A percentile compares a stretch with the other conserved stretches of the same genome.
Evolutionary conservation across 2,888 invertebrate genomes (phyloP).

Genomic region (Acanthacorydalis orientalis): DNA sequence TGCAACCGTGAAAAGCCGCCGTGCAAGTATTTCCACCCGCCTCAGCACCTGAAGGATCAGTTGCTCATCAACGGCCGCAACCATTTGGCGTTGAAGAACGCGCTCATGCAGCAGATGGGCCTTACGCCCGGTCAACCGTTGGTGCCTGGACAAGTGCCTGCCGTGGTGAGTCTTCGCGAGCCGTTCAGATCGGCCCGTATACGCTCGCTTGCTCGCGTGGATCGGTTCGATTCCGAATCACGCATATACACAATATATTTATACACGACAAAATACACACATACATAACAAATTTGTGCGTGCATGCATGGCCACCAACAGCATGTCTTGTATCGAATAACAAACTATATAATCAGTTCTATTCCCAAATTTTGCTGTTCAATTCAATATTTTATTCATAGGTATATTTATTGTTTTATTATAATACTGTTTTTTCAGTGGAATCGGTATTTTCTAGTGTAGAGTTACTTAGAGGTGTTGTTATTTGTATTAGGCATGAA

Average conservation of each 20-base stretch:
- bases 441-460: too few species aligned
- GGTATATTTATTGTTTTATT: too few species aligned
- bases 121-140: slow-evolving; percentile 79
- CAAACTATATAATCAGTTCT: too few species aligned
- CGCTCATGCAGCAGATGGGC: slow-evolving; percentile 93
- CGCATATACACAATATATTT: too few species aligned
- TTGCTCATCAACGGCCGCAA: slow-evolving; percentile 98
- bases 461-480: too few species aligned
- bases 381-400: too few species aligned
- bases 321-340: not conserved
- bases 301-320: slow-evolving; percentile 5
- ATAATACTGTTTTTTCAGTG: too few species aligned
- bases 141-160: slow-evolving; percentile 82
- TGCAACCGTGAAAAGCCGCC: slow-evolving; percentile 99
- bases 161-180: slow-evolving; percentile 60
- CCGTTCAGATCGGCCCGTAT: not conserved
- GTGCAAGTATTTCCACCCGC: slow-evolving; percentile 99
- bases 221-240: too few species aligned
- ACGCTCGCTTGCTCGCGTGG: too few species aligned
- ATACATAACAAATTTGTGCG: slow-evolving; percentile 7
- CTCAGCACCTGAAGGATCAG: slow-evolving; percentile 99
- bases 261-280: not conserved
- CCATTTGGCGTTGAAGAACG: slow-evolving; percentile 98
- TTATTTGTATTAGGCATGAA: too few species aligned
- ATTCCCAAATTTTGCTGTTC: too few species aligned